phyloP scores from a whole-genome alignment of 1,140 invertebrate species.

The Tribolium madens region DNA sequence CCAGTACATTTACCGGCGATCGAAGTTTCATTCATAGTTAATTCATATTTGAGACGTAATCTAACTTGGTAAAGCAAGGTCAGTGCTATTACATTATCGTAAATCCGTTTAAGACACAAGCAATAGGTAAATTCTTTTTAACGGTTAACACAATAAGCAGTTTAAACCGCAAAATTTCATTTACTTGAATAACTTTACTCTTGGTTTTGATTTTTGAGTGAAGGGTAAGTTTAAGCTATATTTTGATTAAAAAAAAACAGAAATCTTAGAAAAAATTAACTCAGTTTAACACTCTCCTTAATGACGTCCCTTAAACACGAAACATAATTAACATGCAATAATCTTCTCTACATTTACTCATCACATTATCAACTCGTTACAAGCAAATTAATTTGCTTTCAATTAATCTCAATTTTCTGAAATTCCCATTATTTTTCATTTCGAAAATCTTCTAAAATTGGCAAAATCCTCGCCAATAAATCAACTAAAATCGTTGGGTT shows the following conservation, averaged over 20 bases:
- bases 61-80: conserved; percentile 1
- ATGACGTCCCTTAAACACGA: no score
- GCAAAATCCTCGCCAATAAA: neutral
- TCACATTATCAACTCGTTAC: neutral
- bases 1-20: conserved; percentile 1
- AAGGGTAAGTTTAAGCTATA: no score
- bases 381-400: neutral
- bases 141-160: no score
- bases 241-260: no score
- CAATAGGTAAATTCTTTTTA: no score
- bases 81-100: neutral
- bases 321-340: neutral
- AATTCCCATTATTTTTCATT: neutral
- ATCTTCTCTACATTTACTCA: neutral
- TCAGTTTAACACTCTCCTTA: no score
- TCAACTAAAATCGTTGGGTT: conserved; percentile 1
- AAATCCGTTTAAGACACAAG: neutral
- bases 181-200: no score
- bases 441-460: neutral
- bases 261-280: no score
- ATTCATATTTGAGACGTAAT: conserved; percentile 15
- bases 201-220: no score
- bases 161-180: no score
- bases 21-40: conserved; percentile 30
- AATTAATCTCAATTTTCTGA: neutral